Conservation (phyloP, 2,113 vertebrate genomes). For the Paratilapia polleni region DNA sequence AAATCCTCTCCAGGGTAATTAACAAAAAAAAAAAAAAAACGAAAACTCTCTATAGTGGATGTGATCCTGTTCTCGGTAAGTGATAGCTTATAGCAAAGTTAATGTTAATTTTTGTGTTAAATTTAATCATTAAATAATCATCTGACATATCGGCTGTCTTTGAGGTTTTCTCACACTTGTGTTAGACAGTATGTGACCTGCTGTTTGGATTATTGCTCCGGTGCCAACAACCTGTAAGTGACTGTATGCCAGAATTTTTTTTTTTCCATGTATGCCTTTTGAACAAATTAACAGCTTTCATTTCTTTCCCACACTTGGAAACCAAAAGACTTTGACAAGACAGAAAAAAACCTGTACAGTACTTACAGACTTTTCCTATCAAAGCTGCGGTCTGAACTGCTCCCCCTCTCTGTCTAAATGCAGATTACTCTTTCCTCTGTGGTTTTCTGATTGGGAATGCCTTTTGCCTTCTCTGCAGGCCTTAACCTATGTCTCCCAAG, state of each 20-base stretch:
- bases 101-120: background rate
- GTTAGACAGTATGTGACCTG: slow-evolving; percentile 4
- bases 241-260: background rate
- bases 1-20: slow-evolving; percentile 23
- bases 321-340: slow-evolving; percentile 3
- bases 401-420: slow-evolving; percentile 7
- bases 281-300: slow-evolving; percentile 23
- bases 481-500: slow-evolving; percentile 52
- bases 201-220: slow-evolving; percentile 7
- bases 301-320: slow-evolving; percentile 13
- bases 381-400: slow-evolving; percentile 1
- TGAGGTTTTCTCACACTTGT: background rate
- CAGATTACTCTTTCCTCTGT: slow-evolving; percentile 49
- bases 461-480: slow-evolving; percentile 46
- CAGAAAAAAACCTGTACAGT: background rate
- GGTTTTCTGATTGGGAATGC: slow-evolving; percentile 63
- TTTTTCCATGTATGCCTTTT: background rate
- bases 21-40: slow-evolving; percentile 26
- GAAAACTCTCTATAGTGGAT: slow-evolving; percentile 13
- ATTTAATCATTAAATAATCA: background rate
- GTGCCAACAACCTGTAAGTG: background rate
- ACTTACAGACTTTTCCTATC: slow-evolving; percentile 34
- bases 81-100: background rate
- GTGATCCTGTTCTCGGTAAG: background rate
- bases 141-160: background rate